Conservation (phyloP, 2,113 vertebrate species). For the Bucco capensis region DNA sequence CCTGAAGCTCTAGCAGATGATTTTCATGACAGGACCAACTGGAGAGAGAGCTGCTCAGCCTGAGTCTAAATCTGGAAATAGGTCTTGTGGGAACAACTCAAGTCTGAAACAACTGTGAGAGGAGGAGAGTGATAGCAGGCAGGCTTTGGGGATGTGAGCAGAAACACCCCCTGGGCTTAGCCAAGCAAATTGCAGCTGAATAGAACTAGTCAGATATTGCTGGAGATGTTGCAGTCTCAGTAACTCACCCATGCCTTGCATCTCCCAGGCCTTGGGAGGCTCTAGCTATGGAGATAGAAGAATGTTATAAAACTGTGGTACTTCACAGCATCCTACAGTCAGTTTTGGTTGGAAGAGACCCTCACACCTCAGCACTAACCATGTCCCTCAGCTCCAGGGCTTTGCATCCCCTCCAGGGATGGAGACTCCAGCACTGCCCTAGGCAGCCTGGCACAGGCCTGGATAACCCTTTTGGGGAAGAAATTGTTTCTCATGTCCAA, state of each 20-base stretch:
- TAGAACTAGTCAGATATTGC: neutral
- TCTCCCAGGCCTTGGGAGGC: neutral
- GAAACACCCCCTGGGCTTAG: neutral
- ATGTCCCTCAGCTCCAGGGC: no score
- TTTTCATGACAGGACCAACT: conserved; percentile 7
- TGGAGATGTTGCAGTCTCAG: neutral
- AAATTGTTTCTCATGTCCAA: no score
- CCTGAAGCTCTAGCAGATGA: neutral
- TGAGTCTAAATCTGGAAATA: conserved; percentile 42
- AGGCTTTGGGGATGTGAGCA: neutral
- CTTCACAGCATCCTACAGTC: no score
- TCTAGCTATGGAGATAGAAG: no score
- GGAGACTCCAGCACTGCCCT: no score
- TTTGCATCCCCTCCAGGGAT: no score
- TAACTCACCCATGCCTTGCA: neutral
- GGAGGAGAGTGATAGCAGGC: neutral
- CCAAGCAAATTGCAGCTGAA: neutral
- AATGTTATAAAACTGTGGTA: neutral
- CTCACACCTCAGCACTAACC: no score
- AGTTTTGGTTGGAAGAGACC: no score
- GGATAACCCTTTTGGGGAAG: no score
- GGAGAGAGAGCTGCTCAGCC: conserved; percentile 9
- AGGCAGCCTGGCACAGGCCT: no score
- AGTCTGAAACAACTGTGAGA: conserved; percentile 39
- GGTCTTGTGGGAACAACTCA: conserved; percentile 31